Percentiles rank a stretch among this genome's conserved stretches.
These are phyloP conservation scores for Mythimna lalbum DNA, from an alignment of 2,888 invertebrate species.

Conservation along the genomic window DNA sequence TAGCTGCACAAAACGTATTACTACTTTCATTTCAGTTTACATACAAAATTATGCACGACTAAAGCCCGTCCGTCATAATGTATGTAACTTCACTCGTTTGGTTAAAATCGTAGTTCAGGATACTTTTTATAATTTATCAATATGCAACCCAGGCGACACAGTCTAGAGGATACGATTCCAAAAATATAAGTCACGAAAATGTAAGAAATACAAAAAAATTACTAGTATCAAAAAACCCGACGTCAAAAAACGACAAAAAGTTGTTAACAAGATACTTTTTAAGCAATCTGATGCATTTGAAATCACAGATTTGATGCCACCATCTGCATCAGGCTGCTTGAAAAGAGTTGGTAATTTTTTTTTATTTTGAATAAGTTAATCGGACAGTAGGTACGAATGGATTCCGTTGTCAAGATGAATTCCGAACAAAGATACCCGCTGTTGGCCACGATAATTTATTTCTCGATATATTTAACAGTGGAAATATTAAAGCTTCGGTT, in stretches of 20 bases:
- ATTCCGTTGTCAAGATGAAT: background rate
- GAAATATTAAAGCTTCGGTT: background rate
- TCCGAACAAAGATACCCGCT: background rate
- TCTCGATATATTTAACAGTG: background rate
- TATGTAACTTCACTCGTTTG: background rate
- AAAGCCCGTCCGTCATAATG: background rate
- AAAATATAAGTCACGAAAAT: too few relatives aligned
- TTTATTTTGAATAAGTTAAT: background rate
- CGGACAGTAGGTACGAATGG: background rate
- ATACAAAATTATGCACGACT: background rate
- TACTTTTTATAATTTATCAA: conserved; percentile 3
- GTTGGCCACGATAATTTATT: background rate
- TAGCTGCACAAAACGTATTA: background rate
- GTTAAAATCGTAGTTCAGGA: background rate
- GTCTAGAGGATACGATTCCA: background rate
- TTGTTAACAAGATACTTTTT: too few relatives aligned
- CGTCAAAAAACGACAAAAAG: too few relatives aligned
- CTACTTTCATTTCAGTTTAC: background rate
- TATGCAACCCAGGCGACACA: background rate
- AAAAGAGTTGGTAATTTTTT: too few relatives aligned
- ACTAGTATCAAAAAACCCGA: too few relatives aligned
- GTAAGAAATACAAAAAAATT: too few relatives aligned
- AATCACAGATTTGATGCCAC: too few relatives aligned
- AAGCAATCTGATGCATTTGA: too few relatives aligned
- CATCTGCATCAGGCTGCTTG: too few relatives aligned